Evolutionary conservation across 2,113 vertebrate species (phyloP).

Genomic region (Megatriorchis doriae): DNA sequence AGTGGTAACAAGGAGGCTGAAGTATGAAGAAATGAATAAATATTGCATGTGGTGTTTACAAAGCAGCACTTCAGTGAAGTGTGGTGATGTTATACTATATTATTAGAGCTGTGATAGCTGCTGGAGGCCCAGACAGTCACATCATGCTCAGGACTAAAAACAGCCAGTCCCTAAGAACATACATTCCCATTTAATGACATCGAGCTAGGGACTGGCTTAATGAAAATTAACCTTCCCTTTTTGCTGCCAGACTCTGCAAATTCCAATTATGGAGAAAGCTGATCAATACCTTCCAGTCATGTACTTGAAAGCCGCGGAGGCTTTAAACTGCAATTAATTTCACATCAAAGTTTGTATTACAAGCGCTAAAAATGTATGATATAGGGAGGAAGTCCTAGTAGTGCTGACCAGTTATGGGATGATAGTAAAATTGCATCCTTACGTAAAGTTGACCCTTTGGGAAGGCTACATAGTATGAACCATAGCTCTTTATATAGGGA

Average conservation of each 20-base stretch:
- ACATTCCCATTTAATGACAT: background rate
- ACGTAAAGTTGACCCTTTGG: background rate
- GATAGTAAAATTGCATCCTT: background rate
- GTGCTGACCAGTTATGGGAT: background rate
- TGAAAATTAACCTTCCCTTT: background rate
- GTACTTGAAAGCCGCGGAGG: background rate
- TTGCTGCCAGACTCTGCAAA: background rate
- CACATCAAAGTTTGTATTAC: background rate
- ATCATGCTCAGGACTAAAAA: background rate
- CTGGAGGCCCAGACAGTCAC: background rate
- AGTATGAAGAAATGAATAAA: constrained; percentile 31
- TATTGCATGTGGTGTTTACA: constrained; percentile 43
- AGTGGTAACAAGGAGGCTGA: constrained; percentile 18
- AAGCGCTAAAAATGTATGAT: background rate
- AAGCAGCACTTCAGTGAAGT: background rate
- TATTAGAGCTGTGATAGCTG: background rate
- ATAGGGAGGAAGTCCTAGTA: background rate
- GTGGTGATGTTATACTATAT: background rate
- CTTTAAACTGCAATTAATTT: background rate
- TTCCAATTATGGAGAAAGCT: background rate
- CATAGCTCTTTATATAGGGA: background rate
- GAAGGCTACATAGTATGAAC: background rate
- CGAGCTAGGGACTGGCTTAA: background rate
- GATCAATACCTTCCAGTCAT: background rate
- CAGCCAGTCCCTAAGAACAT: background rate